Evolutionary conservation across 2,888 invertebrate genomes (phyloP).

Genomic region (Parascotia fuliginaria): DNA sequence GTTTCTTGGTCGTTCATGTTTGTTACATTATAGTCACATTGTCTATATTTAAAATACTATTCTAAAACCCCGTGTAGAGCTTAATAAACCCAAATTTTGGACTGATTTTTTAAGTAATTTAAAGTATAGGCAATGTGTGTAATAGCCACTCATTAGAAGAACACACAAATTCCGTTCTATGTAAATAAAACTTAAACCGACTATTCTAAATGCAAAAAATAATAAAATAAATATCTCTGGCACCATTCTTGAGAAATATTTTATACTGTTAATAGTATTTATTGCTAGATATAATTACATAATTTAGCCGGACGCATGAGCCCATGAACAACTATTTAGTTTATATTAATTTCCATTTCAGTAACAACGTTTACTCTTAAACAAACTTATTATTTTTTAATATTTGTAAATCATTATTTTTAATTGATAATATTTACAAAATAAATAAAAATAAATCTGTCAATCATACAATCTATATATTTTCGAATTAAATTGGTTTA

Average conservation of each 20-base stretch:
- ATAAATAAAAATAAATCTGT: not conserved
- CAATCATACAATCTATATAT: not conserved
- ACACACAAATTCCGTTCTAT: constrained; percentile 3
- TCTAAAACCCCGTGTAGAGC: constrained; percentile 64
- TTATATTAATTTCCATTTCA: constrained; percentile 4
- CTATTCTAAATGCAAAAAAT: not conserved
- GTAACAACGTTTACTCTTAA: not conserved
- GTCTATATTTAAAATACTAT: constrained; percentile 52
- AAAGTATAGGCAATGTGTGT: constrained; percentile 24
- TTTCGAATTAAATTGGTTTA: not conserved
- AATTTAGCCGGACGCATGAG: constrained; percentile 20
- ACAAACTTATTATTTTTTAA: not conserved
- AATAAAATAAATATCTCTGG: constrained; percentile 12
- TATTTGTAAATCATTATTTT: not conserved
- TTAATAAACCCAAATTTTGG: constrained; percentile 59
- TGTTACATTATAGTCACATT: constrained; percentile 26
- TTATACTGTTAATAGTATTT: constrained; percentile 10
- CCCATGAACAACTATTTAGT: constrained; percentile 27
- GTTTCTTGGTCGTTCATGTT: constrained; percentile 2
- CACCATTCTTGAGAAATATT: constrained; percentile 33
- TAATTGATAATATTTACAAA: not conserved
- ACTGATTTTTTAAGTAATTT: constrained; percentile 46
- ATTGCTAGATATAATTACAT: constrained; percentile 8
- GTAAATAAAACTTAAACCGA: not conserved
- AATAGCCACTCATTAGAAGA: constrained; percentile 4